phyloP scores from a whole-genome alignment of 2,797 vertebrate genomes.

The Novumbra hubbsi region DNA sequence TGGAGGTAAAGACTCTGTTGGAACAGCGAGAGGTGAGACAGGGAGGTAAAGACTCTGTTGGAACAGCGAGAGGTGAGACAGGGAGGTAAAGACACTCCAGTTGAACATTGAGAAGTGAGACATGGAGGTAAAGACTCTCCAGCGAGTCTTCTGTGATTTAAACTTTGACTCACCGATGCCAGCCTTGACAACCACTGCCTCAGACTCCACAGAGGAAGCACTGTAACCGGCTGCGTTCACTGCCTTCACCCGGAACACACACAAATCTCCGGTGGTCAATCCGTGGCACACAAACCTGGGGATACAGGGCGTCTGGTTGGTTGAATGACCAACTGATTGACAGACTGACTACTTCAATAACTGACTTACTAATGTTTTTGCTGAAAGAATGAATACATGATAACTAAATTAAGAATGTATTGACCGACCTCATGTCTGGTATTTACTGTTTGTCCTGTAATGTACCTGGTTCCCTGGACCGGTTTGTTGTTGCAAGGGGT shows the following conservation, averaged over 20 bases:
- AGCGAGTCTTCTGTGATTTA: not conserved
- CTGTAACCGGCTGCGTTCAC: slow-evolving; percentile 96
- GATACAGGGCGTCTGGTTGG: not conserved
- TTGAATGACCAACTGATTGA: not conserved
- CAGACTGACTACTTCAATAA: too few species aligned
- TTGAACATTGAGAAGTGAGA: not conserved
- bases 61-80: not conserved
- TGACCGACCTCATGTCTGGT: not conserved
- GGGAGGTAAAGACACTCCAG: not conserved
- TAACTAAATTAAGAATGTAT: not conserved
- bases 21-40: too few species aligned
- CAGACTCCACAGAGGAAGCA: slow-evolving; percentile 82
- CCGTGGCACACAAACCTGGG: slow-evolving; percentile 92
- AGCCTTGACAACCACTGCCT: slow-evolving; percentile 85
- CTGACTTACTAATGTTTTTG: too few species aligned
- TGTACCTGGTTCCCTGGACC: slow-evolving; percentile 89
- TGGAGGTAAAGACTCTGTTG: too few species aligned
- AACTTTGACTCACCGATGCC: slow-evolving; percentile 84
- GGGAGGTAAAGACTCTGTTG: too few species aligned
- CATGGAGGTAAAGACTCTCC: not conserved
- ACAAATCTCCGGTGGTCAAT: slow-evolving; percentile 77
- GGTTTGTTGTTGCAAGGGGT: slow-evolving; percentile 96
- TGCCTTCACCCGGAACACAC: slow-evolving; percentile 89
- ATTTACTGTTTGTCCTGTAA: not conserved
- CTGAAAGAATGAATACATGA: too few species aligned